These are phyloP conservation scores for Asbolus verrucosus DNA, from an alignment of 1,140 invertebrate genomes.

Conservation along the genomic window DNA sequence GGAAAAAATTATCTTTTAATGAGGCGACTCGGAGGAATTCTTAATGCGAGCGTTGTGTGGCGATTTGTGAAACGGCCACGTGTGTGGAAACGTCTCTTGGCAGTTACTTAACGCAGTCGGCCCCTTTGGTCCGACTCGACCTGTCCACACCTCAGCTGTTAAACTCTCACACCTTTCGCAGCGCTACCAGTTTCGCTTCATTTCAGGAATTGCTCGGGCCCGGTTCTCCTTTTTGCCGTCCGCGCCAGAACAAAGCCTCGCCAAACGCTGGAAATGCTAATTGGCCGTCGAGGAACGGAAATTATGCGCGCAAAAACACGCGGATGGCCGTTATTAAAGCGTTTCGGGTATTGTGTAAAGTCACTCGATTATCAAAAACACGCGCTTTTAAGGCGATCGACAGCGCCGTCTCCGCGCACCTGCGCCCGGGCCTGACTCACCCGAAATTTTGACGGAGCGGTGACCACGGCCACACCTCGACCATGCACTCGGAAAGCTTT, in stretches of 20 bases:
- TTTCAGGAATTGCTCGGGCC: conserved; percentile 58
- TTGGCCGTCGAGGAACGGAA: too few species aligned
- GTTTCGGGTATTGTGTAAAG: too few species aligned
- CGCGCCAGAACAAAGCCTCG: conserved; percentile 30
- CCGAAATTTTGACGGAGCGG: too few species aligned
- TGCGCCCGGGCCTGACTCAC: too few species aligned
- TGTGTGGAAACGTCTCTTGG: conserved; percentile 24
- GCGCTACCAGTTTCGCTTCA: conserved; percentile 61
- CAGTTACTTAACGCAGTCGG: conserved; percentile 50
- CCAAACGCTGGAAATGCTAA: background rate
- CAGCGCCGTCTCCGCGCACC: too few species aligned
- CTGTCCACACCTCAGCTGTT: conserved; percentile 60
- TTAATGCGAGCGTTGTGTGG: background rate
- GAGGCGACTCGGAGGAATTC: conserved; percentile 26
- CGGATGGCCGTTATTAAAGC: too few species aligned
- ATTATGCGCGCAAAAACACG: too few species aligned
- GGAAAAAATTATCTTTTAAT: conserved; percentile 29
- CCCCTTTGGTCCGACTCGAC: conserved; percentile 57
- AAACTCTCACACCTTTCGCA: conserved; percentile 59
- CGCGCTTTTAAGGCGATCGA: too few species aligned
- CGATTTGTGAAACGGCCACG: conserved; percentile 13
- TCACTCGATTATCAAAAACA: too few species aligned
- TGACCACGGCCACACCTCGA: too few species aligned
- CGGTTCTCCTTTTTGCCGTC: background rate
- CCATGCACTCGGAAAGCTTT: too few species aligned